Base-by-base conservation (phyloP, 1,140 invertebrate genomes). In the Chionoecetes opilio region DNA sequence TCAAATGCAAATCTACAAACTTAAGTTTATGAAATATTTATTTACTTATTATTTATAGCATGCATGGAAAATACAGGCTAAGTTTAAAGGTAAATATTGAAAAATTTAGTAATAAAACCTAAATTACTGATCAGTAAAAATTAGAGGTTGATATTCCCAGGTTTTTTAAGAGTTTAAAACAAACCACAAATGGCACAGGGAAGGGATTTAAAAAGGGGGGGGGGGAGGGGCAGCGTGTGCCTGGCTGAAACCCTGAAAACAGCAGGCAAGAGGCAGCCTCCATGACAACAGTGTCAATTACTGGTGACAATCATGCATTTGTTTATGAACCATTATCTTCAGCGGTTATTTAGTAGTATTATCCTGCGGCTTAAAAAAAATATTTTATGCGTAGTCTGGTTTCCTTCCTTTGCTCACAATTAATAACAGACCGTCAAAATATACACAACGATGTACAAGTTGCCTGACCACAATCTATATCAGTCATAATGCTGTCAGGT, bases 1-100 rank as follows among this genome's bases (percentile, higher is more conserved):
- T 92, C 46, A 95, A 85, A 35, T 35, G 53, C 90, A 92, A 91
- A 92, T 35, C 46, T 92, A 75, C 88, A 95, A 14, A 46, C 90
- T 91, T 87, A 87, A 63, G 29, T 35, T 29, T 92, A 82, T 37
- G 2, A 84, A 37, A 84, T 89, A 89, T n/a, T n/a, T n/a, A 35
- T 82, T 89, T 37, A n/a, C 89, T 53, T 46, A 37, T 53, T 75
- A 92, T 82, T 35, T 17, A 93, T 38, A 21, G 88, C 88, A 90
- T 90, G 91, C 91, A 92, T 38, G 21, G 53, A 46, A 92, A 34
- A 31, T 75, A 53, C n/a, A 75, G 63, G n/a, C n/a, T 75, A 75
- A 75, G n/a, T 75, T 75, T 75, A 75, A 75, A 75, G 26, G 63
- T n/a, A 75, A 17, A 75, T n/a, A 75, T 75, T 26, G 6, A 75